Conservation (phyloP, 2,797 vertebrate genomes). For the Chaenodraco wilsoni region DNA sequence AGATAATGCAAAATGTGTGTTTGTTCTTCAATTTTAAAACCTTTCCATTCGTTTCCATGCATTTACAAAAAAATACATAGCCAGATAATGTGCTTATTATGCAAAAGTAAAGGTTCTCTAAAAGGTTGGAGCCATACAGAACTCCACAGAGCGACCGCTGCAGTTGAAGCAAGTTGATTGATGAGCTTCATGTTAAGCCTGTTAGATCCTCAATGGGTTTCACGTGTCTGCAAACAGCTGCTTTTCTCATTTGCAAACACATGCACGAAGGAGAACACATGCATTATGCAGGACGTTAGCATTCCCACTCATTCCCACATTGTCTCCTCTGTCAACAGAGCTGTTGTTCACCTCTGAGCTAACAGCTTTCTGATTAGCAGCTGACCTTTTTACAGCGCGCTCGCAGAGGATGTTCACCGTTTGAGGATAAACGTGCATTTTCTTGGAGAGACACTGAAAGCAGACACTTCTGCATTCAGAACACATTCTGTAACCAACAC, state of each 20-base stretch:
- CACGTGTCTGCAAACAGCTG: conserved; percentile 20
- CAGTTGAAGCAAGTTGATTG: conserved; percentile 4
- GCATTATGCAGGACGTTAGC: conserved; percentile 28
- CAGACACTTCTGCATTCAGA: background rate
- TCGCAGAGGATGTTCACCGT: background rate
- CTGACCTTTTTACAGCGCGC: conserved; percentile 37
- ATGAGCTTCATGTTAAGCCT: conserved; percentile 35
- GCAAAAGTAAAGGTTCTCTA: background rate
- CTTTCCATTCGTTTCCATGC: no score
- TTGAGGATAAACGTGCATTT: background rate
- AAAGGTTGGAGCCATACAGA: background rate
- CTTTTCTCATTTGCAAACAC: conserved; percentile 21
- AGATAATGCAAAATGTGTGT: no score
- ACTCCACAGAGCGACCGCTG: background rate
- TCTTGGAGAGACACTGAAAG: conserved; percentile 1
- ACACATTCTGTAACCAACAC: background rate
- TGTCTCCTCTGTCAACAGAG: conserved; percentile 38
- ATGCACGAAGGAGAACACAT: conserved; percentile 9
- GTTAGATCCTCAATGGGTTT: conserved; percentile 18
- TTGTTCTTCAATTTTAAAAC: no score
- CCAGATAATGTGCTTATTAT: no score
- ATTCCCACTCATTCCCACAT: conserved; percentile 4
- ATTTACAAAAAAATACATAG: no score
- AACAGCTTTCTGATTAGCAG: conserved; percentile 33
- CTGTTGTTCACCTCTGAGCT: conserved; percentile 4